Evolutionary conservation across 2,113 vertebrate species (phyloP), one percentile per base, ranked within the genome.

Genomic region (Petroica traversi): DNA sequence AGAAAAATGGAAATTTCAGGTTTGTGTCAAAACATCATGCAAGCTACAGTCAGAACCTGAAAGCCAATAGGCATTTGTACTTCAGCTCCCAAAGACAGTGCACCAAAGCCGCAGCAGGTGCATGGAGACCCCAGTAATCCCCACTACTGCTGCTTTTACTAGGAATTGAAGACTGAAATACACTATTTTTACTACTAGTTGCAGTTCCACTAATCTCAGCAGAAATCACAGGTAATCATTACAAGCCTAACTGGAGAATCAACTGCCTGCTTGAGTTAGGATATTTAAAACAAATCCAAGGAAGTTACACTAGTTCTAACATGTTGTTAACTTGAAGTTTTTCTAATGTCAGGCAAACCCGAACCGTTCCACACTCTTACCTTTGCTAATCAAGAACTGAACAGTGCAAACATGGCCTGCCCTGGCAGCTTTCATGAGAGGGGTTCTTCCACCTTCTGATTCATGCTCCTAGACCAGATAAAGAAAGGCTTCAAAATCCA

Each of bases 351-450:
- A 83, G 22, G 52, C 52, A 72, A 85, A 19, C 2, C 28, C 55
- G 63, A 63, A 28, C 22, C 29, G 63, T 38, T 20, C 43, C 28
- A 49, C 31, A 11, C 46, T 51, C 96, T 82, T 96, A 98, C 99
- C 99, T 99, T 99, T 99, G 97, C 99, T 99, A 97, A 99, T 99
- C 95, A 99, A 98, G 97, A 99, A 99, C 97, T 99, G 99, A 89
- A 99, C 99, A 91, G 99, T 99, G 96, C 99, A 99, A 97, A 99
- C 98, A 96, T 99, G 99, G 92, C 99, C 99, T 28, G 99, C 99
- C 97, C 99, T 99, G 69, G 99, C 99, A 85, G 99, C 99, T 98
- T 99, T 99, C 99, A 99, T 99, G 79, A 99, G 97, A 86, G 99
- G 99, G 46, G 99, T 99, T 95, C 99, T 98, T 79, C 99, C 99